phyloP scores from a whole-genome alignment of 2,888 invertebrate genomes.

The Pristionchus fissidentatus region DNA sequence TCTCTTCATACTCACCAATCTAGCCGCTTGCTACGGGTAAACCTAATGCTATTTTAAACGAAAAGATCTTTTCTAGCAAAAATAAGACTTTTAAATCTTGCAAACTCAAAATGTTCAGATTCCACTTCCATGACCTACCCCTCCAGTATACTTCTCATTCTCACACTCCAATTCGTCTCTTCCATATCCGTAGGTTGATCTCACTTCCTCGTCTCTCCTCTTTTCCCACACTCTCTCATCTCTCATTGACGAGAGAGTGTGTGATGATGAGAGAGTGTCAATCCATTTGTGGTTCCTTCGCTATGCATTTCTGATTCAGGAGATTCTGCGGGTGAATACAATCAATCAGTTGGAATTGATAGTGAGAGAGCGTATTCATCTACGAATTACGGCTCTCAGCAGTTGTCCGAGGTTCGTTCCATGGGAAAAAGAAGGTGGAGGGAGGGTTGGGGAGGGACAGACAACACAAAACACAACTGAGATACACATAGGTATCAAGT shows the following conservation, averaged over 20 bases:
- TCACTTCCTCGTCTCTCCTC: background rate
- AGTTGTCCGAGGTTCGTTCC: conserved; percentile 5
- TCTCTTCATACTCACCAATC: background rate
- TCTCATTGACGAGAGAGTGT: background rate
- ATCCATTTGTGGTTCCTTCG: background rate
- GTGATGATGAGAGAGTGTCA: background rate
- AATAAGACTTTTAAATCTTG: background rate
- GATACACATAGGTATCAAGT: no score
- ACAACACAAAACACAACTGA: no score
- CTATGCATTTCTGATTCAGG: conserved; percentile 35
- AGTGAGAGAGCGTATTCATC: background rate
- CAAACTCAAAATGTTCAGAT: background rate
- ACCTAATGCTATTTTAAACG: no score
- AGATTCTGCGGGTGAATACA: conserved; percentile 46
- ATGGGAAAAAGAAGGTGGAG: no score
- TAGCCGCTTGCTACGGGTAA: no score
- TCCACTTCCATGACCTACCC: background rate
- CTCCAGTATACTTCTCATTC: conserved; percentile 15
- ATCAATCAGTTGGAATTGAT: conserved; percentile 5
- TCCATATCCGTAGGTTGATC: background rate
- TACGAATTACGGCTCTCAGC: background rate
- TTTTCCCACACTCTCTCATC: background rate
- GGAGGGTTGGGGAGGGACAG: no score
- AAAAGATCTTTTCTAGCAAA: background rate
- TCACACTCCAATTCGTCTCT: conserved; percentile 21